Percentiles rank a stretch among this genome's conserved stretches.
These are phyloP conservation scores for Drosophila picticornis DNA, from an alignment of 2,888 invertebrate species.

Conservation along the genomic window DNA sequence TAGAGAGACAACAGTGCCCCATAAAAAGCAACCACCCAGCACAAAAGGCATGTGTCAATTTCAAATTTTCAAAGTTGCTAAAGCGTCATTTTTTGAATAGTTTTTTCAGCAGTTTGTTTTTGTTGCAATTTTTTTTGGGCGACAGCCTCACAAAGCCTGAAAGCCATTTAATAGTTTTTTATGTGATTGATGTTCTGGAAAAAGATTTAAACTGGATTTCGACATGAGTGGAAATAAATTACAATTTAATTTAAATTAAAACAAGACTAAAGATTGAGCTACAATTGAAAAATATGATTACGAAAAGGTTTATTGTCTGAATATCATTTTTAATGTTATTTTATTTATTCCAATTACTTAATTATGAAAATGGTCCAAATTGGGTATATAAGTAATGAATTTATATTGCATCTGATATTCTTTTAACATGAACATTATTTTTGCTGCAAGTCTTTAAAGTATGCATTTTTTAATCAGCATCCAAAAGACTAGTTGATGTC, in stretches of 20 bases:
- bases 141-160: not conserved
- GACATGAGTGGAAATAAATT: not conserved
- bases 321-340: not conserved
- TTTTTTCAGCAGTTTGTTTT: constrained; percentile 6
- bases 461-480: not conserved
- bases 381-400: not conserved
- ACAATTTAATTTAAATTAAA: not conserved
- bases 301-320: not conserved
- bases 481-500: not conserved
- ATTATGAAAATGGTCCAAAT: not conserved
- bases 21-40: constrained; percentile 28
- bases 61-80: constrained; percentile 29
- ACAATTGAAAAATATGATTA: not conserved
- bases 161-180: constrained; percentile 6
- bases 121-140: not conserved
- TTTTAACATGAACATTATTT: not conserved
- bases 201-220: not conserved
- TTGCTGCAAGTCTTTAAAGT: not conserved
- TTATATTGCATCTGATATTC: not conserved
- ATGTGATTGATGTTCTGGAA: constrained; percentile 5
- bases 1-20: constrained; percentile 1
- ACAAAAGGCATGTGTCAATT: constrained; percentile 57
- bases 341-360: too few relatives aligned
- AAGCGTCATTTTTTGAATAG: constrained; percentile 11
- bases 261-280: not conserved